A percentile compares a stretch with the other conserved stretches of the same genome.
Evolutionary conservation across 2,888 invertebrate species (phyloP).

Genomic region (Lydus trimaculatus): DNA sequence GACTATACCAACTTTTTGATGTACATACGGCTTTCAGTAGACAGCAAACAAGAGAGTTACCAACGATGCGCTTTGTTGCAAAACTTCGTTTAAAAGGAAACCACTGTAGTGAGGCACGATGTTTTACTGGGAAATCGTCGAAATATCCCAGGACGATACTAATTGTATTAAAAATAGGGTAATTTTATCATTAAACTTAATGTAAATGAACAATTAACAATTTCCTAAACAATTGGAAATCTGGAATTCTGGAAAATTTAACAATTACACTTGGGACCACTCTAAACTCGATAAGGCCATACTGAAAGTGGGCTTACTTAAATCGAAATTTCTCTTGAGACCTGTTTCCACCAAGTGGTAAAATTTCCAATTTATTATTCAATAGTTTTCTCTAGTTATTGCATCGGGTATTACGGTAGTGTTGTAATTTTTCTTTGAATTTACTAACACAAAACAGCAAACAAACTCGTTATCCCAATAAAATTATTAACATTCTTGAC

Average conservation of each 20-base stretch:
- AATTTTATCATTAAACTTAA: no score
- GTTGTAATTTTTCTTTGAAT: neutral
- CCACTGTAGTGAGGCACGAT: no score
- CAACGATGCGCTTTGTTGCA: no score
- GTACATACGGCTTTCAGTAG: no score
- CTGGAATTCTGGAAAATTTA: neutral
- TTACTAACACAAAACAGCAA: neutral
- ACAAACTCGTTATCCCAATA: no score
- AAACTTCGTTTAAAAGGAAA: no score
- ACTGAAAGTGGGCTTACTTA: neutral
- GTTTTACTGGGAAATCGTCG: no score
- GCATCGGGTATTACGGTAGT: neutral
- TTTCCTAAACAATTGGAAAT: neutral
- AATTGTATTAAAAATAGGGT: no score
- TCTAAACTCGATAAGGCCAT: neutral
- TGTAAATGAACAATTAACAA: no score
- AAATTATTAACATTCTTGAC: neutral
- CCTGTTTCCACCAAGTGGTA: neutral
- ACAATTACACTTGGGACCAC: conserved; percentile 11
- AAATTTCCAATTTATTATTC: conserved; percentile 2
- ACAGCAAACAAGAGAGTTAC: no score
- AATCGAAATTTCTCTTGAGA: conserved; percentile 10
- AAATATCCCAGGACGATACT: no score
- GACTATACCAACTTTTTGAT: no score
- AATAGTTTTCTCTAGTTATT: neutral